Percentiles rank a stretch among this genome's conserved stretches.
phyloP scores from a whole-genome alignment of 2,797 vertebrate species.

The Xenentodon cancila region DNA sequence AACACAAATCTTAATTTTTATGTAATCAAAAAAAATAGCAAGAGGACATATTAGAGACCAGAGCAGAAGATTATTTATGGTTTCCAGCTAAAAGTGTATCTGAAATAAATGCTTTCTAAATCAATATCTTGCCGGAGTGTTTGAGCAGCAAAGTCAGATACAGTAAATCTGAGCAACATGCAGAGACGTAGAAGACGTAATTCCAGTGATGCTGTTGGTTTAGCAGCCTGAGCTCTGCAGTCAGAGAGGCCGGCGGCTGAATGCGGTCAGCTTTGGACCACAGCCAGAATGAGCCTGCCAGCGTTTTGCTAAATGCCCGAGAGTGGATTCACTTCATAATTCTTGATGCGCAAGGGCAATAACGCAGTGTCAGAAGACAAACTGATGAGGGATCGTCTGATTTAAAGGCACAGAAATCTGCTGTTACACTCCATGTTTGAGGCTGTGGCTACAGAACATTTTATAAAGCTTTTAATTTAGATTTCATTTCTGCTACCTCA shows the following conservation, averaged over 20 bases:
- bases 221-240: constrained; percentile 43
- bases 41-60: background rate
- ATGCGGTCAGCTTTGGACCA: constrained; percentile 29
- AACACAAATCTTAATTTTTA: background rate
- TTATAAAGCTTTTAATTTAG: too few relatives aligned
- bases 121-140: background rate
- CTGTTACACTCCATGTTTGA: too few relatives aligned
- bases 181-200: constrained; percentile 3
- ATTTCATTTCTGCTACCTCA: too few relatives aligned
- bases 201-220: constrained; percentile 9
- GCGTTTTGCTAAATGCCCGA: constrained; percentile 23
- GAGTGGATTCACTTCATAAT: constrained; percentile 35
- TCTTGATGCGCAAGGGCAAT: constrained; percentile 3
- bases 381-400: background rate
- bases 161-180: background rate
- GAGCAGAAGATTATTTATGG: background rate
- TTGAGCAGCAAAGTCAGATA: background rate
- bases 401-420: background rate
- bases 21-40: background rate
- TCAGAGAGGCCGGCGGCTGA: constrained; percentile 5
- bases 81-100: too few relatives aligned
- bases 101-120: background rate
- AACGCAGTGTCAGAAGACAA: constrained; percentile 15
- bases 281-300: constrained; percentile 18
- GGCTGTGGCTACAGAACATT: too few relatives aligned